These are phyloP conservation scores for Anser brachyrhynchus DNA, from an alignment of 2,113 vertebrate species.

Conservation along the genomic window DNA sequence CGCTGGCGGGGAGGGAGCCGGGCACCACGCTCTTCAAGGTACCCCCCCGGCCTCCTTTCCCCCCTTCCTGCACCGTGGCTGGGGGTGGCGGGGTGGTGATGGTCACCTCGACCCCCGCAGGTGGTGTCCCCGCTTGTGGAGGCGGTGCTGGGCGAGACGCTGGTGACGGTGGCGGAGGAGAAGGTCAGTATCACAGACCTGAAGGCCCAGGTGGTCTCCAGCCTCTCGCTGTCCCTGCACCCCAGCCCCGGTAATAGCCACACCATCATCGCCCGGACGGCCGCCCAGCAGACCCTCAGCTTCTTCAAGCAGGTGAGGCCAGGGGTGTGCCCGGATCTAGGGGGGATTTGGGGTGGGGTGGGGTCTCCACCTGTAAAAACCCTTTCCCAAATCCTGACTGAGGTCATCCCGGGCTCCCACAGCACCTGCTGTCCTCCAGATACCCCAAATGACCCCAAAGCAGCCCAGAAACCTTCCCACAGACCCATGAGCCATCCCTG, in stretches of 20 bases:
- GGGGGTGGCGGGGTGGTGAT: background rate
- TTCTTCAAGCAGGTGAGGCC: slow-evolving; percentile 84
- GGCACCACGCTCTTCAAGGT: slow-evolving; percentile 94
- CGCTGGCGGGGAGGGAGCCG: slow-evolving; percentile 89
- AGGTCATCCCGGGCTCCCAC: background rate
- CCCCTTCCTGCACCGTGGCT: rapidly evolving
- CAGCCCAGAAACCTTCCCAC: background rate
- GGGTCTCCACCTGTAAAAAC: background rate
- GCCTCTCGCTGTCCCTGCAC: slow-evolving; percentile 88
- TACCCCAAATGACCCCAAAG: background rate
- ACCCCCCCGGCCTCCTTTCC: background rate
- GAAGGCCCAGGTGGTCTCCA: slow-evolving; percentile 89
- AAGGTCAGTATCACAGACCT: slow-evolving; percentile 95
- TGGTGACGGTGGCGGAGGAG: slow-evolving; percentile 92
- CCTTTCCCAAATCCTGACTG: background rate
- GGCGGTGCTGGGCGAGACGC: slow-evolving; percentile 86
- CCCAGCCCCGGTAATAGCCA: slow-evolving; percentile 96
- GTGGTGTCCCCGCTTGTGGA: slow-evolving; percentile 95
- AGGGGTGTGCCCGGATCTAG: rapidly evolving
- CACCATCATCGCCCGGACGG: slow-evolving; percentile 93
- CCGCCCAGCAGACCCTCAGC: slow-evolving; percentile 87
- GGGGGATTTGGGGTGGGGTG: background rate
- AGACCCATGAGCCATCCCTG: background rate
- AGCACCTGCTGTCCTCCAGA: background rate
- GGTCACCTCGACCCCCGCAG: slow-evolving; percentile 60